Evolutionary conservation across 2,113 vertebrate species (phyloP).

Genomic region (Micronycteris hirsuta): DNA sequence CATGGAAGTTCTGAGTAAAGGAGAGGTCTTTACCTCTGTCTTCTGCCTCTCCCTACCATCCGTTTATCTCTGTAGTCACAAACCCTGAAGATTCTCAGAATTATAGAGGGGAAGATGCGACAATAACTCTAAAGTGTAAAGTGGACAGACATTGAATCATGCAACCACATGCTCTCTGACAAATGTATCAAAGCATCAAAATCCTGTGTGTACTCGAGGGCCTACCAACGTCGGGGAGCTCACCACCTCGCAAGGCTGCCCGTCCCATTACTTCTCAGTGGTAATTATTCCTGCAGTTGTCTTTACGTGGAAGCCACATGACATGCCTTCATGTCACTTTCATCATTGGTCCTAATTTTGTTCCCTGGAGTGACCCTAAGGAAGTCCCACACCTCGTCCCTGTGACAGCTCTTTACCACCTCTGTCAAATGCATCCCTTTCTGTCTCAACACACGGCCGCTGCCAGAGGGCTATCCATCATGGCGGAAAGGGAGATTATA

Average conservation of each 20-base stretch:
- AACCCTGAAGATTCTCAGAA: not conserved
- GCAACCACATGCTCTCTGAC: not conserved
- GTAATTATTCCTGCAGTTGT: not conserved
- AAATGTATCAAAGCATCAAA: not conserved
- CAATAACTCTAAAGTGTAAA: not conserved
- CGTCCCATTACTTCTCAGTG: not conserved
- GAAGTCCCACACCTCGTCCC: not conserved
- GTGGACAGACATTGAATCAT: not conserved
- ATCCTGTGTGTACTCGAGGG: not conserved
- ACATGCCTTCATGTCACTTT: not conserved
- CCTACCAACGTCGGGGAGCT: not conserved
- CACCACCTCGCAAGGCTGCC: not conserved
- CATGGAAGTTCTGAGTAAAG: not conserved
- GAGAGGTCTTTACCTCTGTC: not conserved
- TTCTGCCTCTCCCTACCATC: not conserved
- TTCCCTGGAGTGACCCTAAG: not conserved
- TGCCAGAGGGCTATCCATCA: not conserved
- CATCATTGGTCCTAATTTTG: not conserved
- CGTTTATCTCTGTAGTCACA: not conserved
- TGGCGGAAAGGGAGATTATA: not conserved
- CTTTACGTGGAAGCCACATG: not conserved
- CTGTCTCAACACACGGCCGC: not conserved
- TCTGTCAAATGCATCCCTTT: not conserved
- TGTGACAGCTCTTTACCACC: not conserved
- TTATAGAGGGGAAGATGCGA: not conserved